Conservation (phyloP, 2,888 invertebrate genomes). For the Halictus ligatus region DNA sequence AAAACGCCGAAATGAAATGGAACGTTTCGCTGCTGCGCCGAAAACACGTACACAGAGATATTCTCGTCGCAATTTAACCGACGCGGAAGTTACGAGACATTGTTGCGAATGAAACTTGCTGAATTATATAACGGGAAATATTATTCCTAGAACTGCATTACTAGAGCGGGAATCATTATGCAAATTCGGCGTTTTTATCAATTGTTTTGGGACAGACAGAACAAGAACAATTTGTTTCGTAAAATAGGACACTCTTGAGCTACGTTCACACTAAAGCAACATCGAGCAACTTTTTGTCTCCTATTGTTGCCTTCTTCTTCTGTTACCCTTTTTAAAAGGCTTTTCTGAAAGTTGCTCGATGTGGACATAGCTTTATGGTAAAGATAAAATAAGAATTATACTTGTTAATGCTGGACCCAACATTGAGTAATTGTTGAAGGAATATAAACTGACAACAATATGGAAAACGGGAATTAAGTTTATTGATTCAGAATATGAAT, state of each 20-base stretch:
- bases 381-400: not conserved
- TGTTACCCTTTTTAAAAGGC: too few species aligned
- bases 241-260: not conserved
- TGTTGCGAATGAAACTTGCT: not conserved
- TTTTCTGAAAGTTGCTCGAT: not conserved
- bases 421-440: not conserved
- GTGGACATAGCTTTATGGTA: not conserved
- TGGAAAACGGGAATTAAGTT: too few species aligned
- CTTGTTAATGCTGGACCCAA: too few species aligned
- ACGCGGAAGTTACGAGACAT: constrained; percentile 1
- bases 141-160: not conserved
- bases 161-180: not conserved
- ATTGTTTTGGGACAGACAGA: not conserved
- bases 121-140: not conserved
- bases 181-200: not conserved
- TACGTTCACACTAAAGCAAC: too few species aligned
- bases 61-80: not conserved
- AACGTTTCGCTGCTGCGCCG: constrained; percentile 2
- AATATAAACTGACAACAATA: too few species aligned
- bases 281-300: too few species aligned
- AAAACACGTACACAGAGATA: constrained; percentile 6
- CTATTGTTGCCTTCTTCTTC: not conserved
- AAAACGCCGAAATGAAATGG: constrained; percentile 28
- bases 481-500: too few species aligned
- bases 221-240: not conserved